phyloP scores from a whole-genome alignment of 2,797 vertebrate genomes.

The Hemitrygon akajei region DNA sequence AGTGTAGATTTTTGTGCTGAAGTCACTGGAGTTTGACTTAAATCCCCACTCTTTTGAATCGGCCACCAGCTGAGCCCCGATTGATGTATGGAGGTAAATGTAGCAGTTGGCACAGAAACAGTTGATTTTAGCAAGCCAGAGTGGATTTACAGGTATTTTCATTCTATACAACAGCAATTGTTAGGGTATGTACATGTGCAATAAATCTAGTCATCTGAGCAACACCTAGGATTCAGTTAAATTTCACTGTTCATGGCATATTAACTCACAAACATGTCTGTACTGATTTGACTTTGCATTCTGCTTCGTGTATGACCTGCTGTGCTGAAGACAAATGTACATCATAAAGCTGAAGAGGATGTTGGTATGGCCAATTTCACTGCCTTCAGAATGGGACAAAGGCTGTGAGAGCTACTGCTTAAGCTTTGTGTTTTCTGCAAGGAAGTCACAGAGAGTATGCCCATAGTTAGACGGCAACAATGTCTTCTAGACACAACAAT shows the following conservation, averaged over 20 bases:
- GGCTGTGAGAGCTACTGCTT: neutral
- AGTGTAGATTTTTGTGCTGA: no score
- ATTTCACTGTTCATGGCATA: neutral
- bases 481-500: neutral
- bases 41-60: no score
- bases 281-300: neutral
- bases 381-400: neutral
- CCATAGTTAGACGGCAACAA: neutral
- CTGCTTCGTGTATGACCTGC: neutral
- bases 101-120: no score
- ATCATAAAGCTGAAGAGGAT: neutral
- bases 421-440: neutral
- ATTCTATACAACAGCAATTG: neutral
- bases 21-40: no score
- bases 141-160: neutral
- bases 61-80: no score
- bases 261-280: neutral
- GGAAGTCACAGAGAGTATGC: neutral
- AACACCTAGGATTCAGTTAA: neutral
- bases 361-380: neutral
- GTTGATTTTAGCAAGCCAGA: neutral
- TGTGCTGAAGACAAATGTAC: neutral
- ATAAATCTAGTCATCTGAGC: neutral
- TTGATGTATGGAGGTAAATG: no score
- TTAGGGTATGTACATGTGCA: neutral